These are phyloP conservation scores for Tachystola acroxantha DNA, from an alignment of 2,888 invertebrate genomes.

Conservation along the genomic window DNA sequence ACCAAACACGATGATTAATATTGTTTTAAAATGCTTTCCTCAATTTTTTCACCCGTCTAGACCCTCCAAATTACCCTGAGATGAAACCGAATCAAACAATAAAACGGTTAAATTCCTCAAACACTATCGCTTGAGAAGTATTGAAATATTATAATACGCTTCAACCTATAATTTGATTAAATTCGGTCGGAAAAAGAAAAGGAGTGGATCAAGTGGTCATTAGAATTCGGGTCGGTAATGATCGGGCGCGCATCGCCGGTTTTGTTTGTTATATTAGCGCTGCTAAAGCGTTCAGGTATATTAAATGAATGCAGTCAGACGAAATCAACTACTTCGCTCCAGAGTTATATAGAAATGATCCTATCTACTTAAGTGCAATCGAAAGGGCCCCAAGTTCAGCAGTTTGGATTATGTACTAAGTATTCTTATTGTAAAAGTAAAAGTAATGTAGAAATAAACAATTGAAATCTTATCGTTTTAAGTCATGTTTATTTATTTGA, in stretches of 20 bases:
- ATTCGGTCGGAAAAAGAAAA: conserved; percentile 67
- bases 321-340: conserved; percentile 23
- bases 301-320: conserved; percentile 39
- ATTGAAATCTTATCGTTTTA: too few species aligned
- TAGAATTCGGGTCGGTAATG: conserved; percentile 73
- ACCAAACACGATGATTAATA: conserved; percentile 31
- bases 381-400: too few species aligned
- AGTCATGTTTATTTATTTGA: too few species aligned
- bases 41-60: conserved; percentile 54
- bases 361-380: too few species aligned
- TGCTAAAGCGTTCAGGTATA: conserved; percentile 46
- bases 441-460: too few species aligned
- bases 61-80: conserved; percentile 63
- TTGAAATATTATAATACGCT: conserved; percentile 75
- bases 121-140: conserved; percentile 65
- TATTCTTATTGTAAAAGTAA: too few species aligned
- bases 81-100: conserved; percentile 64
- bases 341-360: too few species aligned
- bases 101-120: conserved; percentile 72
- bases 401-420: too few species aligned
- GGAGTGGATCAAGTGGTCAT: conserved; percentile 66
- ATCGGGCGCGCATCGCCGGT: conserved; percentile 54
- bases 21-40: conserved; percentile 10
- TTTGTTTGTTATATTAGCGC: conserved; percentile 62
- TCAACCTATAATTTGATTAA: conserved; percentile 78